These are phyloP conservation scores for Apodemia hepburni DNA, from an alignment of 2,888 invertebrate genomes.

Conservation along the genomic window DNA sequence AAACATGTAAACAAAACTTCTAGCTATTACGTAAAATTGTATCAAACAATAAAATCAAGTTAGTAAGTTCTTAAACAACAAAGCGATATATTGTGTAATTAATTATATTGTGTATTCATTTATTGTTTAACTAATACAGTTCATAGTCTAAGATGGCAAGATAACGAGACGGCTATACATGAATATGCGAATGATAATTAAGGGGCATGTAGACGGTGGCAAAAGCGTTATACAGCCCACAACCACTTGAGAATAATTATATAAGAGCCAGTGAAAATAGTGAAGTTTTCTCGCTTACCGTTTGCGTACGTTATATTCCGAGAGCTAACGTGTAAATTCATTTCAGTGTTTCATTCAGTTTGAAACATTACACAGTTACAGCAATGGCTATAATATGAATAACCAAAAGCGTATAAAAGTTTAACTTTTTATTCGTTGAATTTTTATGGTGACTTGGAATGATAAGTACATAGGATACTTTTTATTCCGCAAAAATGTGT, in stretches of 20 bases:
- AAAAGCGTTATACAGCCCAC: not conserved
- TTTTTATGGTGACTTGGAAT: too few species aligned
- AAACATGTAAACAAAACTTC: too few species aligned
- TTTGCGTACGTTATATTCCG: not conserved
- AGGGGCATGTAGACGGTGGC: not conserved
- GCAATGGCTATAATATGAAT: too few species aligned
- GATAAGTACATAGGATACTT: too few species aligned
- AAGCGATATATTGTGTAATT: too few species aligned
- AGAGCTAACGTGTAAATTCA: not conserved
- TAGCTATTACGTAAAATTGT: too few species aligned
- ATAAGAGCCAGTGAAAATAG: constrained; percentile 11
- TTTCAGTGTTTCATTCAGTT: not conserved
- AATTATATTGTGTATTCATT: too few species aligned
- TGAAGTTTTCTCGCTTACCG: constrained; percentile 3
- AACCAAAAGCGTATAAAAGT: too few species aligned
- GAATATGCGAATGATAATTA: constrained; percentile 15
- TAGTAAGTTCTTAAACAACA: too few species aligned
- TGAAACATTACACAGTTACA: not conserved
- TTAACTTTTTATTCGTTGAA: too few species aligned
- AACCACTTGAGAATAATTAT: constrained; percentile 11
- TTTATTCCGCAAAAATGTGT: too few species aligned
- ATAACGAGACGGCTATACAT: constrained; percentile 4
- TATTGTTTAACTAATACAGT: not conserved
- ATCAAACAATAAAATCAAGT: too few species aligned
- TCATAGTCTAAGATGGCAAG: not conserved